Percentiles rank a stretch among this genome's conserved stretches.
Conservation (phyloP, 1,140 invertebrate species). For the Drosophila triauraria region DNA sequence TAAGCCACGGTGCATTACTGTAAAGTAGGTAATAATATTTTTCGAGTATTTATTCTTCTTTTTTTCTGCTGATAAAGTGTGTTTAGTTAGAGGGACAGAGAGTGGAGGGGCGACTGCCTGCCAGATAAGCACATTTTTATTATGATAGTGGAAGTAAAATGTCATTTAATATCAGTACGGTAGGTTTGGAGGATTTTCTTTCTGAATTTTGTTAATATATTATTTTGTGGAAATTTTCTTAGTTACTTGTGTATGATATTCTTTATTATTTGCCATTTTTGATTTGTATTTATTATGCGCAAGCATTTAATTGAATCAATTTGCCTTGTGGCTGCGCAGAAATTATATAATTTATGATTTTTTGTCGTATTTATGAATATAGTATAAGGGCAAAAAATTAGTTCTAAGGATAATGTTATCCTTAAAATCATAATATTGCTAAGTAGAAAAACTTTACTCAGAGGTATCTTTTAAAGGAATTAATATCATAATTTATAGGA, state of each 20-base stretch:
- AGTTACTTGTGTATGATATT: neutral
- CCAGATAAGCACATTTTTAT: conserved; percentile 57
- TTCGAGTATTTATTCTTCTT: conserved; percentile 20
- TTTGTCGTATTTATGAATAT: neutral
- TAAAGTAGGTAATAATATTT: conserved; percentile 4
- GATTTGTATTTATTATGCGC: conserved; percentile 2
- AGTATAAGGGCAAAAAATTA: neutral
- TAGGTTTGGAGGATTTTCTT: conserved; percentile 10
- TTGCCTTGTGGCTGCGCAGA: neutral
- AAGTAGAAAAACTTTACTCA: neutral
- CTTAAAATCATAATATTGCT: neutral
- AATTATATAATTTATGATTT: conserved; percentile 35
- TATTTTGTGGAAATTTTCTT: neutral
- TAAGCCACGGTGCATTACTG: neutral
- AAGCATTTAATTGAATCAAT: conserved; percentile 13
- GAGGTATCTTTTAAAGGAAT: neutral
- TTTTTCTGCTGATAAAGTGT: conserved; percentile 40
- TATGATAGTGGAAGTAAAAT: conserved; percentile 38
- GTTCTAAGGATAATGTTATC: conserved; percentile 2
- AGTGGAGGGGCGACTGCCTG: conserved; percentile 5
- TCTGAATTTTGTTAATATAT: neutral
- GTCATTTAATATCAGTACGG: conserved; percentile 19
- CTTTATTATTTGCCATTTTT: neutral
- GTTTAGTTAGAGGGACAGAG: conserved; percentile 13
- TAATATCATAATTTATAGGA: neutral